A percentile compares a stretch with the other conserved stretches of the same genome.
Evolutionary conservation across 2,113 vertebrate genomes (phyloP).

Genomic region (Platysteira castanea): DNA sequence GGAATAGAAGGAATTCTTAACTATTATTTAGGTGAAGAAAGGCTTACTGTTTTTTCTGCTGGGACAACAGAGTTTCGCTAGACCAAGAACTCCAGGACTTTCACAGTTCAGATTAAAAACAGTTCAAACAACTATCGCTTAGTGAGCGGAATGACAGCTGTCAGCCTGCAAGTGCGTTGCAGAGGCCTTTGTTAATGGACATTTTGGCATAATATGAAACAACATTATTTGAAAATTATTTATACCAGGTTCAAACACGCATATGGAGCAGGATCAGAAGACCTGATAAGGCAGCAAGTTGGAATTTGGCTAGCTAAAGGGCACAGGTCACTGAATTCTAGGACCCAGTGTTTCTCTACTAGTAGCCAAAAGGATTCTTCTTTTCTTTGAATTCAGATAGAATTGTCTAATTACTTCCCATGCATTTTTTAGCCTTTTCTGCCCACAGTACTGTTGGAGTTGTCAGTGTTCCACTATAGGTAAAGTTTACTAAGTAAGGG

Average conservation of each 20-base stretch:
- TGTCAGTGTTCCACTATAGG: neutral
- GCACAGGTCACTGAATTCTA: accelerated
- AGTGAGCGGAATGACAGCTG: neutral
- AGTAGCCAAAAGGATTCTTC: neutral
- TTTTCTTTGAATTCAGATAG: neutral
- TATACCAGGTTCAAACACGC: neutral
- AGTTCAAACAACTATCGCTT: neutral
- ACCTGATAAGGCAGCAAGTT: neutral
- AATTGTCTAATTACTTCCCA: neutral
- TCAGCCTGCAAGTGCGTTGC: neutral
- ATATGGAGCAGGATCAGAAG: neutral
- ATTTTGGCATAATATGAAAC: neutral
- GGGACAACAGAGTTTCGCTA: neutral
- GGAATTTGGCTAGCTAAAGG: neutral
- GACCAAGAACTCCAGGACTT: neutral
- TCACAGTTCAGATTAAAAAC: neutral
- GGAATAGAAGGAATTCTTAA: neutral
- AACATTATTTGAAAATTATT: neutral
- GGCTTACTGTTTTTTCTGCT: neutral
- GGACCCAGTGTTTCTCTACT: neutral
- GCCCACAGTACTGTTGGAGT: neutral
- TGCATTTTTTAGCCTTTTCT: neutral
- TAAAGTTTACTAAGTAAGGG: neutral
- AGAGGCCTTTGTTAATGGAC: neutral
- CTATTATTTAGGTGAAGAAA: neutral